phyloP scores from a whole-genome alignment of 1,140 invertebrate genomes.

The Vollenhovia emeryi region DNA sequence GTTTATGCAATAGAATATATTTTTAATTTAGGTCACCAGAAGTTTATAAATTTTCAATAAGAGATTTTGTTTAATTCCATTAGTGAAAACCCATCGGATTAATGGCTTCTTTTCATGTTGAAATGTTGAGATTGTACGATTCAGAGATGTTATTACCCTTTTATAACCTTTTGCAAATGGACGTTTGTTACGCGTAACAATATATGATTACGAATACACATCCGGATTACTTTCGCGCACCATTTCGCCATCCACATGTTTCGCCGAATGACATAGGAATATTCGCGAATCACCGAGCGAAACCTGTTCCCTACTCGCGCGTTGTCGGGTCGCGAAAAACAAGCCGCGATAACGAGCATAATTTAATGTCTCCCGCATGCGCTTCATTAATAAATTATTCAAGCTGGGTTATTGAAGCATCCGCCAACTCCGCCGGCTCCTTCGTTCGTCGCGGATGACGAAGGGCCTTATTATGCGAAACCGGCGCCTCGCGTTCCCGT shows the following conservation, averaged over 20 bases:
- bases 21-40: not conserved
- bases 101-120: not conserved
- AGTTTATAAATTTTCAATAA: not conserved
- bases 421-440: constrained; percentile 11
- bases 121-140: not conserved
- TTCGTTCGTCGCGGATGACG: constrained; percentile 41
- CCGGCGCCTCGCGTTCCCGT: not conserved
- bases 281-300: not conserved
- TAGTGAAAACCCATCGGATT: not conserved
- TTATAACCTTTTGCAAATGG: not conserved
- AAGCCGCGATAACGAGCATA: constrained; percentile 33
- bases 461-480: constrained; percentile 46
- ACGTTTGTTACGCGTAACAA: not conserved
- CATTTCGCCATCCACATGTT: constrained; percentile 6
- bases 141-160: not conserved
- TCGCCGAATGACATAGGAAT: not conserved
- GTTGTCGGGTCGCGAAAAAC: constrained; percentile 15
- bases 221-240: not conserved
- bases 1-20: not conserved
- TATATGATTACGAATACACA: not conserved
- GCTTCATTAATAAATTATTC: constrained; percentile 58
- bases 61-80: not conserved
- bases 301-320: not conserved
- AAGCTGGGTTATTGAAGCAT: constrained; percentile 40
- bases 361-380: constrained; percentile 37